Percentiles rank a stretch among this genome's conserved stretches.
Evolutionary conservation across 1,140 invertebrate genomes (phyloP).

Genomic region (Proales similis): DNA sequence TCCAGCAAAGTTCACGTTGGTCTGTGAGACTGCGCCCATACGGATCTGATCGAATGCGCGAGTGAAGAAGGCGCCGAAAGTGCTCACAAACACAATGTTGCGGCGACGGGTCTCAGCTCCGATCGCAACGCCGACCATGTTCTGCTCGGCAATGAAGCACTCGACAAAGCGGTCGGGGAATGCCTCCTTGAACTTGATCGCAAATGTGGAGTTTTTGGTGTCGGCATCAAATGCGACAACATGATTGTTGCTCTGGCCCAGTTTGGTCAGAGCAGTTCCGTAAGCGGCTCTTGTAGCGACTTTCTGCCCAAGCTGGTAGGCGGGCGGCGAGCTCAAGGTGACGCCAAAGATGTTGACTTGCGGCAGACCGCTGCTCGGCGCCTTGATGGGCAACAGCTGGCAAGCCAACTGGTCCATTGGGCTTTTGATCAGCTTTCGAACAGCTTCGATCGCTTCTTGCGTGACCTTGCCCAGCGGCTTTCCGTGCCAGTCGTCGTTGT

Average conservation of each 20-base stretch:
- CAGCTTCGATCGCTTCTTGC: conserved; percentile 56
- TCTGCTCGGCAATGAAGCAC: conserved; percentile 98
- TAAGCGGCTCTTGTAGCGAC: conserved; percentile 89
- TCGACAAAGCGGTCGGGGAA: conserved; percentile 75
- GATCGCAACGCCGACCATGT: conserved; percentile 87
- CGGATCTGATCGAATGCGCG: conserved; percentile 90
- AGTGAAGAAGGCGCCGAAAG: conserved; percentile 95
- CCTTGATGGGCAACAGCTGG: conserved; percentile 60
- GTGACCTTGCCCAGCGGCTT: conserved; percentile 80
- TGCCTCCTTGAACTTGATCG: conserved; percentile 72
- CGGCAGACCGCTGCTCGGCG: conserved; percentile 65
- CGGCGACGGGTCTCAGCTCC: conserved; percentile 77
- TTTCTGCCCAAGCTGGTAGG: conserved; percentile 64
- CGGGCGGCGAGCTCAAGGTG: conserved; percentile 68
- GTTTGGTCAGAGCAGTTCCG: conserved; percentile 80
- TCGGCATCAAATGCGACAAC: conserved; percentile 89
- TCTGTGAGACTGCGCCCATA: conserved; percentile 97
- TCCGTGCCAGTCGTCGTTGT: conserved; percentile 92
- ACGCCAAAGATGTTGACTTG: conserved; percentile 64
- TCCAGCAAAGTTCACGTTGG: conserved; percentile 86
- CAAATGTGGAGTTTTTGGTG: conserved; percentile 96
- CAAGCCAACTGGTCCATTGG: neutral
- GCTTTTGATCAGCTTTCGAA: conserved; percentile 30
- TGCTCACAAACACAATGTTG: conserved; percentile 82
- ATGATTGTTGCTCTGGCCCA: conserved; percentile 69